A percentile compares a stretch with the other conserved stretches of the same genome.
phyloP scores from a whole-genome alignment of 2,113 vertebrate genomes.

The Petrocephalus zakoni region DNA sequence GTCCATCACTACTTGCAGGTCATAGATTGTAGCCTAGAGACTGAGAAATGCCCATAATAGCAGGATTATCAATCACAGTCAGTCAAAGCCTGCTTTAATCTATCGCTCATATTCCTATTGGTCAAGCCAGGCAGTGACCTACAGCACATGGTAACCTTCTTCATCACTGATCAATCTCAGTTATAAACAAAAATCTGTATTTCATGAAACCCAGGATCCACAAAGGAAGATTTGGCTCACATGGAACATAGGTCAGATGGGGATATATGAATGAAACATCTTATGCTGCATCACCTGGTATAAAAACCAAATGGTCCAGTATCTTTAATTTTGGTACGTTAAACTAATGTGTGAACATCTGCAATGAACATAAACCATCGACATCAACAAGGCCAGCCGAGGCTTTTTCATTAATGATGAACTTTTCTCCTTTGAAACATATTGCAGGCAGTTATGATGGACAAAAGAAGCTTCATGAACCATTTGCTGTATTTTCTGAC shows the following conservation, averaged over 20 bases:
- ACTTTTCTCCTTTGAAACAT: not conserved
- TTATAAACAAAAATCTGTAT: not conserved
- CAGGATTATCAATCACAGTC: not conserved
- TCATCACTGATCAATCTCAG: not conserved
- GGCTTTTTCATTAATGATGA: not conserved
- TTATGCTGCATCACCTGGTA: not conserved
- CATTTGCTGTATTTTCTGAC: not conserved
- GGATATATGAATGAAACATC: not conserved
- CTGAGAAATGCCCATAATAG: not conserved
- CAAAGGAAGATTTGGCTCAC: not conserved
- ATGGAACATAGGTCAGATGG: not conserved
- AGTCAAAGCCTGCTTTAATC: not conserved
- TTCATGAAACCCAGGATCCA: not conserved
- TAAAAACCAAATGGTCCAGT: not conserved
- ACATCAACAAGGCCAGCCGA: not conserved
- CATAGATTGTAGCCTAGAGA: not conserved
- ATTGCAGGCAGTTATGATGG: not conserved
- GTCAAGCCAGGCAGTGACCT: not conserved
- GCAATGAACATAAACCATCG: not conserved
- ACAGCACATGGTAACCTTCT: not conserved
- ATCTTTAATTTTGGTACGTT: not conserved
- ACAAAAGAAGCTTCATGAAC: not conserved
- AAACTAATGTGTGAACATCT: not conserved
- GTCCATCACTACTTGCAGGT: not conserved
- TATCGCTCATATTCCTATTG: not conserved